A percentile compares a stretch with the other conserved stretches of the same genome.
Evolutionary conservation across 2,113 vertebrate species (phyloP).

Genomic region (Saguinus midas): DNA sequence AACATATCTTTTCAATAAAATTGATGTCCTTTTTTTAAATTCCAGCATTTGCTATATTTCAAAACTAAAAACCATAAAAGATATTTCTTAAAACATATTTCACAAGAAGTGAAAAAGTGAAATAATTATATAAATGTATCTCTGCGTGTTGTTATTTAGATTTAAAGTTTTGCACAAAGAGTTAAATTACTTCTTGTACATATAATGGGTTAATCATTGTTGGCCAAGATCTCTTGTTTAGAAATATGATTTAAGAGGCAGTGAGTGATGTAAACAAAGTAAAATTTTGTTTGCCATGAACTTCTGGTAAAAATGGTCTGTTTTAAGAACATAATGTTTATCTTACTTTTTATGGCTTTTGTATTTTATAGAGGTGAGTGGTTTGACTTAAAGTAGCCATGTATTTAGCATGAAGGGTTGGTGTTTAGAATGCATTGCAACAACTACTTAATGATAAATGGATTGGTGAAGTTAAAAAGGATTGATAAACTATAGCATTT

Average conservation of each 20-base stretch:
- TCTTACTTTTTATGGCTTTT: conserved; percentile 69
- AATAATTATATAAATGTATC: conserved; percentile 56
- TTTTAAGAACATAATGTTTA: conserved; percentile 51
- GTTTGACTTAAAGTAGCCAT: conserved; percentile 72
- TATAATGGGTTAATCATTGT: neutral
- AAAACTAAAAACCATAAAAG: neutral
- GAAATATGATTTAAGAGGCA: neutral
- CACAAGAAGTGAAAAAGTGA: conserved; percentile 15
- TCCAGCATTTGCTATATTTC: neutral
- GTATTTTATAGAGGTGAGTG: conserved; percentile 63
- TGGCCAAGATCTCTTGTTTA: conserved; percentile 46
- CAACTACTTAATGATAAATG: conserved; percentile 75
- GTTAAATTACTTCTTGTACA: neutral
- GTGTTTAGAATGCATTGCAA: conserved; percentile 74
- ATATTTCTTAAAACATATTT: conserved; percentile 30
- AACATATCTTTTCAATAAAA: conserved; percentile 40
- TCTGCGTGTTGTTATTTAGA: neutral
- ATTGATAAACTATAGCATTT: conserved; percentile 69
- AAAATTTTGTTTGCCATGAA: conserved; percentile 42
- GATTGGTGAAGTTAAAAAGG: conserved; percentile 61
- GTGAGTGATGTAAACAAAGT: conserved; percentile 46
- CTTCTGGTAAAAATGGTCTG: conserved; percentile 39
- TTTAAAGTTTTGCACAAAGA: conserved; percentile 3
- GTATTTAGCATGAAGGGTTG: conserved; percentile 70
- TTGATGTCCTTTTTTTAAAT: conserved; percentile 54